These are phyloP conservation scores for Drosophila sproati DNA, from an alignment of 1,140 invertebrate species.

Conservation along the genomic window DNA sequence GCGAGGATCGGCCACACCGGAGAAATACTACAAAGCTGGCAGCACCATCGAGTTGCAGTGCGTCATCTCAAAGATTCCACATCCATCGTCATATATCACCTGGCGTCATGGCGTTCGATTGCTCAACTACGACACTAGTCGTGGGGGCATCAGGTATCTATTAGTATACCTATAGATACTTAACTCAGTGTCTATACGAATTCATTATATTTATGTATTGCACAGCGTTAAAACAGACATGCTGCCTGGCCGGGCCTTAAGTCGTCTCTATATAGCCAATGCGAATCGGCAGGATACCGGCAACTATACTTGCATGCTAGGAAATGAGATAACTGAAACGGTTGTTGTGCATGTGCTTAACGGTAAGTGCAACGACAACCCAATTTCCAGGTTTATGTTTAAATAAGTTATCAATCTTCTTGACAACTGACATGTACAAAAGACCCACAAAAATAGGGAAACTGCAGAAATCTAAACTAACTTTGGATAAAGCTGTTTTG, in stretches of 20 bases:
- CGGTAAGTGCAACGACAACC: constrained; percentile 86
- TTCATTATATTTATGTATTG: constrained; percentile 58
- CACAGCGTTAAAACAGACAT: constrained; percentile 92
- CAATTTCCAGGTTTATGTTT: too few relatives aligned
- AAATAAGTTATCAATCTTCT: too few relatives aligned
- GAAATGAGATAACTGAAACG: constrained; percentile 90
- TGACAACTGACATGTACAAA: too few relatives aligned
- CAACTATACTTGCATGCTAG: constrained; percentile 93
- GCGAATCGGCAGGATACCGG: constrained; percentile 93
- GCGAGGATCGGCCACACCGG: constrained; percentile 90
- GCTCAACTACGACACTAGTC: constrained; percentile 93
- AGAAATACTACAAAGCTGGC: constrained; percentile 94
- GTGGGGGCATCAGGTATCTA: constrained; percentile 92
- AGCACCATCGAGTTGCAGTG: constrained; percentile 94
- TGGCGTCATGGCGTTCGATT: constrained; percentile 92
- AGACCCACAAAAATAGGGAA: too few relatives aligned
- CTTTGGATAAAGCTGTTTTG: too few relatives aligned
- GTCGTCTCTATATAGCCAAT: constrained; percentile 92
- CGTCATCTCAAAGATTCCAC: constrained; percentile 91
- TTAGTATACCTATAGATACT: not conserved
- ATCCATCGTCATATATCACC: constrained; percentile 91
- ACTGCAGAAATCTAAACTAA: too few relatives aligned
- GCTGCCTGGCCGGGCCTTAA: constrained; percentile 90
- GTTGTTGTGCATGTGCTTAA: constrained; percentile 93
- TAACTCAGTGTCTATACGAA: not conserved